These are phyloP conservation scores for Leuctra nigra DNA, from an alignment of 2,888 invertebrate species.

Conservation along the genomic window DNA sequence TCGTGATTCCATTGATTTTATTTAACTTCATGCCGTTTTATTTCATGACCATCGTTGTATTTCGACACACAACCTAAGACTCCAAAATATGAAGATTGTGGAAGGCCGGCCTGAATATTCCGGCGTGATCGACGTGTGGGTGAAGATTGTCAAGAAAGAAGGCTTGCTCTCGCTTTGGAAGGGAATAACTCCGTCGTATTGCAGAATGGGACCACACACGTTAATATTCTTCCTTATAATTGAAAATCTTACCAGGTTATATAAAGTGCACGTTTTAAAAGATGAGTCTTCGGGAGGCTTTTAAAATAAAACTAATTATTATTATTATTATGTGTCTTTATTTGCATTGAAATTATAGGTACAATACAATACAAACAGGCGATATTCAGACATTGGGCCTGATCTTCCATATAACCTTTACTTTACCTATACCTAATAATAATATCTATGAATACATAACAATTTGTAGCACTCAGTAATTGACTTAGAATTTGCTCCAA, in stretches of 20 bases:
- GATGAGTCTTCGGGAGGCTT: background rate
- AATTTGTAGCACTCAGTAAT: too few species aligned
- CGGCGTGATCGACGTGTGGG: slow-evolving; percentile 73
- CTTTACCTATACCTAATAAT: too few species aligned
- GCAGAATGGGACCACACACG: slow-evolving; percentile 94
- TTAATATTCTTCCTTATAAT: slow-evolving; percentile 96
- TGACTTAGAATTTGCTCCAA: too few species aligned
- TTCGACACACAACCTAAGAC: slow-evolving; percentile 58
- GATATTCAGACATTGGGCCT: too few species aligned
- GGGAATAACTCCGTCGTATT: slow-evolving; percentile 96
- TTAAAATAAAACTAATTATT: background rate
- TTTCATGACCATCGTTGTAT: background rate
- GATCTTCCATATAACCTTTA: too few species aligned
- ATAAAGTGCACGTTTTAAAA: slow-evolving; percentile 40
- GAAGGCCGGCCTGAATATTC: slow-evolving; percentile 84
- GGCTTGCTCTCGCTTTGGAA: slow-evolving; percentile 95
- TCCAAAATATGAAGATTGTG: slow-evolving; percentile 90
- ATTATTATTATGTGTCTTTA: too few species aligned
- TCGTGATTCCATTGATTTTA: background rate
- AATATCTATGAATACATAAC: too few species aligned
- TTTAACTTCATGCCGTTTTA: too few species aligned
- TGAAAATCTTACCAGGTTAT: slow-evolving; percentile 84
- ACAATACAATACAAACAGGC: too few species aligned
- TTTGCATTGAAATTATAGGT: too few species aligned
- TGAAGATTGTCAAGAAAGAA: slow-evolving; percentile 73